Conservation (phyloP, 2,888 invertebrate species). For the Trichopoda pennipes region DNA sequence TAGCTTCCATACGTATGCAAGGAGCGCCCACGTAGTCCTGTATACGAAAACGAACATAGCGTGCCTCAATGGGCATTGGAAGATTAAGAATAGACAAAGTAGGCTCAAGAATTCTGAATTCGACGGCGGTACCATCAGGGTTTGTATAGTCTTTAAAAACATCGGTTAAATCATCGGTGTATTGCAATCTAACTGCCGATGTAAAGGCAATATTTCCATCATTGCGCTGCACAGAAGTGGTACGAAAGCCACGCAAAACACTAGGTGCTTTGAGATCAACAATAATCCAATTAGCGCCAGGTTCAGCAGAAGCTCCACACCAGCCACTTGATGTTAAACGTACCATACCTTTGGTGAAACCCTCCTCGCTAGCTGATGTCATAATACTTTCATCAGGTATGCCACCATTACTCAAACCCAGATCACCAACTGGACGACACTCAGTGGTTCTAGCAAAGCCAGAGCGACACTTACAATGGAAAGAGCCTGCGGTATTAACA, state of each 20-base stretch:
- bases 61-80: constrained; percentile 94
- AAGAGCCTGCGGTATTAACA: constrained; percentile 92
- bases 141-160: constrained; percentile 95
- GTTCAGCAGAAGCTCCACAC: constrained; percentile 93
- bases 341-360: constrained; percentile 91
- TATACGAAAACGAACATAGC: constrained; percentile 92
- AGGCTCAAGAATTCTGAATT: constrained; percentile 93
- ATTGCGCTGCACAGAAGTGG: constrained; percentile 91
- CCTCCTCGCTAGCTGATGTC: constrained; percentile 90
- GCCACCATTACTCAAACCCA: constrained; percentile 90
- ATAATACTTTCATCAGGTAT: constrained; percentile 94
- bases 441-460: constrained; percentile 93
- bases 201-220: constrained; percentile 94
- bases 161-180: constrained; percentile 93
- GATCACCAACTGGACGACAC: constrained; percentile 93
- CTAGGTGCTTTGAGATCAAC: constrained; percentile 94
- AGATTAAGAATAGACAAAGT: constrained; percentile 94
- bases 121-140: constrained; percentile 95
- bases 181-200: constrained; percentile 92
- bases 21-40: constrained; percentile 94
- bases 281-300: constrained; percentile 93
- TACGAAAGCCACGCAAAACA: constrained; percentile 93
- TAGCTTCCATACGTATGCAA: constrained; percentile 93
- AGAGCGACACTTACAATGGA: constrained; percentile 91
- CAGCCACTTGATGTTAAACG: constrained; percentile 92